Evolutionary conservation across 2,797 vertebrate species (phyloP), one percentile per base, ranked within the genome.

Genomic region (Bradypodion ventrale): DNA sequence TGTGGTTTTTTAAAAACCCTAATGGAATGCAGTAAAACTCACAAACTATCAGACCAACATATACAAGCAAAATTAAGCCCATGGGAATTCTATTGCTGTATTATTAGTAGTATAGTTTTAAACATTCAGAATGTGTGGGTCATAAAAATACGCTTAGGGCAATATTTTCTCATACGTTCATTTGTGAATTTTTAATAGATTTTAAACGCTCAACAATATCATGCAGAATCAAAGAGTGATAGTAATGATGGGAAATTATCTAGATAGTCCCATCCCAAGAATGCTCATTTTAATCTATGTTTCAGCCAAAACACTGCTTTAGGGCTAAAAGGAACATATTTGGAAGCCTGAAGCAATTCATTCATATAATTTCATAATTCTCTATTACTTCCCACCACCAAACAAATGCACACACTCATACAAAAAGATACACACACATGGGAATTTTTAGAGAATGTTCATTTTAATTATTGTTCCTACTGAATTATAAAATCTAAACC

Each of bases 1-100:
- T 83, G 87, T 87, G 62, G 69, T 93, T 75, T 21, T 5, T 16
- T 52, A 93, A 94, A 93, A 93, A 91, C 87, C 89, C 86, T 94
- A 95, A 94, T 94, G 90, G 94, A 95, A 94, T 89, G 87, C 87
- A 93, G 87, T 92, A 94, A 95, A 95, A 94, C 87, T 93, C 89
- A 93, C 88, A 95, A 95, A 94, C 90, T 83, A 92, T 94, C 90
- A 93, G 88, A 83, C 93, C 91, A 92, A 93, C 85, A 91, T 78
- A 88, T 89, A 89, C 87, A 87, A 93, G 85, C 83, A 93, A 95
- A 95, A 95, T 95, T 94, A 95, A 93, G 62, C 90, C 84, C 92
- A 62, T 92, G 89, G 94, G 92, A 94, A 89, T 94, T 19, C 80
- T 87, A 63, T 83, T 89, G 82, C 82, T 94, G 92, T 94, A 90